Evolutionary conservation across 2,888 invertebrate species (phyloP), one percentile per base, ranked within the genome.

Genomic region (Lochmaea crataegi): DNA sequence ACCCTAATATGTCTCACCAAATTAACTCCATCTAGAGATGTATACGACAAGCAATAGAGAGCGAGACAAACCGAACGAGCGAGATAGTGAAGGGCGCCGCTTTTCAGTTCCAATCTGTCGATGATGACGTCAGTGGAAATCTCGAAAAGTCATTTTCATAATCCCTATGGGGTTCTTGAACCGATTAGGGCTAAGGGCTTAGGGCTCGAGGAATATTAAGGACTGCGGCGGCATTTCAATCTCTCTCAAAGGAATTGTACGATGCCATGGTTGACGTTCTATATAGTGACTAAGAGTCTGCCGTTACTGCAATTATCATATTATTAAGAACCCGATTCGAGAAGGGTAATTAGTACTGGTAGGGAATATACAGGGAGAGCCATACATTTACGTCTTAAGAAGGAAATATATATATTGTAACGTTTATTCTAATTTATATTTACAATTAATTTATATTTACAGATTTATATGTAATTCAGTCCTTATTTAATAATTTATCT

Each of bases 61-160:
- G 38, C n/a, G 60, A 38, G 38, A 60, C 32, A 60, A 32, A 60
- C 6, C 32, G 38, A 26, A 18, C 12, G 42, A 63, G 61, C 2
- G 38, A 41, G 41, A 42, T 16, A 63, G 61, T 1, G 10, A 18
- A 53, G 42, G 41, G 61, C 12, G 42, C 41, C 18, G 42, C 41
- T 41, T 42, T 63, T 63, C 61, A 63, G 61, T 68, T 61, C 68
- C 60, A 68, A 68, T 68, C 68, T 68, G 68, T 68, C 68, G 68
- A 66, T 66, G 68, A 42, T 68, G 68, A 68, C 68, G 68, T 68
- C 68, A 68, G 68, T 68, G 32, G 61, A 68, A 68, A 68, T 68
- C 68, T 61, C 68, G 60, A 68, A 70, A 70, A 70, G 70, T 70
- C 70, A 65, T 70, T 70, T 70, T 70, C 70, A 64, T 70, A 70